phyloP scores from a whole-genome alignment of 2,888 invertebrate species.

The Lysandra bellargus region DNA sequence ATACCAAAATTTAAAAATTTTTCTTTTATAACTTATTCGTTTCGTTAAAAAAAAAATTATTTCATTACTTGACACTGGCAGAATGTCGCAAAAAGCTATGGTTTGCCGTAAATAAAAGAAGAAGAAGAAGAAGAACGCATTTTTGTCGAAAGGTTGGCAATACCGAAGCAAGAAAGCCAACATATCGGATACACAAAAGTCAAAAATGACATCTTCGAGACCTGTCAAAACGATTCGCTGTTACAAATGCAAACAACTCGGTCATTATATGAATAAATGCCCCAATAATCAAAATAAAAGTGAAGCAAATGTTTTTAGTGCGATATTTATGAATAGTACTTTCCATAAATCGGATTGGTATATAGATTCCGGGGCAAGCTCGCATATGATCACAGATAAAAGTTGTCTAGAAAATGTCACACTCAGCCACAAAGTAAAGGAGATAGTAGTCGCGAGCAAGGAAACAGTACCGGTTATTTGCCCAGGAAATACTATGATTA shows the following conservation, averaged over 20 bases:
- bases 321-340: not conserved
- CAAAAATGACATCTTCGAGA: no score
- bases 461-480: not conserved
- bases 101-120: no score
- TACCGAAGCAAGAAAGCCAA: no score
- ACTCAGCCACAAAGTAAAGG: not conserved
- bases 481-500: not conserved
- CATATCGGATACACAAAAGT: no score
- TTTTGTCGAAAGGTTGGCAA: no score
- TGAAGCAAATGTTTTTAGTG: not conserved
- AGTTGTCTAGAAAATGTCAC: not conserved
- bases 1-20: no score
- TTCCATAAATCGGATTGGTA: not conserved
- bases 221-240: no score
- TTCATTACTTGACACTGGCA: no score
- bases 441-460: not conserved
- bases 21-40: no score
- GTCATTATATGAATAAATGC: constrained; percentile 35
- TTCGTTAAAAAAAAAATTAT: no score
- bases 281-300: not conserved
- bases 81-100: no score
- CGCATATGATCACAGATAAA: not conserved
- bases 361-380: not conserved
- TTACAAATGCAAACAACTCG: constrained; percentile 34
- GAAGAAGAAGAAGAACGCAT: no score